A percentile compares a stretch with the other conserved stretches of the same genome.
Evolutionary conservation across 2,113 vertebrate species (phyloP).

Genomic region (Sciurus niger): DNA sequence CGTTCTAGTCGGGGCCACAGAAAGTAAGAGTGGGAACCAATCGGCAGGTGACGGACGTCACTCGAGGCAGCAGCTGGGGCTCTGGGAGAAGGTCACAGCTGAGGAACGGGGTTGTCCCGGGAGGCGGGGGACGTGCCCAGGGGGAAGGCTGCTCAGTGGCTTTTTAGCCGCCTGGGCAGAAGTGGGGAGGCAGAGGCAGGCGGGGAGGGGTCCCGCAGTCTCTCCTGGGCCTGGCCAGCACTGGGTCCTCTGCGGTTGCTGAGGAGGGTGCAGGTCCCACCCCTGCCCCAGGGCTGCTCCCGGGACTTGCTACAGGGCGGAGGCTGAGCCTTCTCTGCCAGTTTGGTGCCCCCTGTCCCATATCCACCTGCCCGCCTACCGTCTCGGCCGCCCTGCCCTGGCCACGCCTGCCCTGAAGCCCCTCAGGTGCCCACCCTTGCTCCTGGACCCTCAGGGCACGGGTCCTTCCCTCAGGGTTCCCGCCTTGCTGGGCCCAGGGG

Average conservation of each 20-base stretch:
- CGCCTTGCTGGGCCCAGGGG: not conserved
- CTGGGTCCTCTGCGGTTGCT: not conserved
- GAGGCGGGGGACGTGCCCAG: not conserved
- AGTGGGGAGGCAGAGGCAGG: not conserved
- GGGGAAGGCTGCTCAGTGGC: too few relatives aligned
- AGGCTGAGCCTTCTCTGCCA: too few relatives aligned
- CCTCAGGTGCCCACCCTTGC: not conserved
- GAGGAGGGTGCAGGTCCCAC: not conserved
- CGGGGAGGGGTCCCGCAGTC: not conserved
- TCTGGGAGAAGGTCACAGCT: too few relatives aligned
- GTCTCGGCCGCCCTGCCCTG: not conserved
- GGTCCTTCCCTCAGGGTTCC: not conserved
- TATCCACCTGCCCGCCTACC: too few relatives aligned
- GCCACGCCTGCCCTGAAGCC: not conserved
- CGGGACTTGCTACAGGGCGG: not conserved
- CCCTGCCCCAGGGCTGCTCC: not conserved
- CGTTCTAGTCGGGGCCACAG: not conserved
- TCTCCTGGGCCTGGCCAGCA: not conserved
- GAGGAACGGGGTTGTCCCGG: rapidly evolving
- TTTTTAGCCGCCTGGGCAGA: not conserved
- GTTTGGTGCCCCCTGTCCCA: not conserved
- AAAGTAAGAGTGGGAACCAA: not conserved
- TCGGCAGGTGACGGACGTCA: too few relatives aligned
- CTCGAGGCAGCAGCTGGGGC: too few relatives aligned
- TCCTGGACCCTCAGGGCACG: not conserved